phyloP scores from a whole-genome alignment of 2,888 invertebrate species.

The Epistrophe eligans region DNA sequence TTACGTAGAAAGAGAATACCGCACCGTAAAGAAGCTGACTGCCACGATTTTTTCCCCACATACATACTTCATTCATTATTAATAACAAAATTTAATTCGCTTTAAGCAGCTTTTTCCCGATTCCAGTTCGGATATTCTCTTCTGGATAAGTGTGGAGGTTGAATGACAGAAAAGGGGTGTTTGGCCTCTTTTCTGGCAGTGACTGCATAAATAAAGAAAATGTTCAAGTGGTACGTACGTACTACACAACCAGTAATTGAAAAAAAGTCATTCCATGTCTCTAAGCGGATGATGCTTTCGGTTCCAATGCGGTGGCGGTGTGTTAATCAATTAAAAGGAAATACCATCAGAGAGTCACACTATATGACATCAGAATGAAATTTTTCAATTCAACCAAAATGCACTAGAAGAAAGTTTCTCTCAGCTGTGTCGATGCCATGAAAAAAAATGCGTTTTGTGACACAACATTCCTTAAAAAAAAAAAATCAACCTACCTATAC shows the following conservation, averaged over 20 bases:
- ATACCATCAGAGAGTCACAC: conserved; percentile 25
- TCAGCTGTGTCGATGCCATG: not conserved
- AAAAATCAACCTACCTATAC: conserved; percentile 1
- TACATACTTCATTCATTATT: not conserved
- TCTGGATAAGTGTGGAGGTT: not conserved
- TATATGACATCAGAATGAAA: conserved; percentile 2
- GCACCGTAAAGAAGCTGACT: conserved; percentile 8
- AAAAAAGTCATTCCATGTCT: conserved; percentile 40
- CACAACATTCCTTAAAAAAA: not conserved
- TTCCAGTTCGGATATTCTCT: not conserved
- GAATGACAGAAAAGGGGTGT: not conserved
- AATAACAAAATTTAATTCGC: conserved; percentile 44
- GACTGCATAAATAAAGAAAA: not conserved
- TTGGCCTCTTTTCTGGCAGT: not conserved
- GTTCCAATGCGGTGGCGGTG: not conserved
- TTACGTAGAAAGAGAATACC: not conserved
- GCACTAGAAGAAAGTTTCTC: conserved; percentile 20
- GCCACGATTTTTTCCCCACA: conserved; percentile 42
- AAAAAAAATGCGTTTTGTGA: conserved; percentile 21
- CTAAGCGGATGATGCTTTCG: not conserved
- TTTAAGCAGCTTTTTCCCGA: conserved; percentile 46
- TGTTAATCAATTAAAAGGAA: conserved; percentile 54
- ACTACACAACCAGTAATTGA: conserved; percentile 43
- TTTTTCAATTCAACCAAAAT: conserved; percentile 6
- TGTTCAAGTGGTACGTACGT: conserved; percentile 1